Percentiles rank a stretch among this genome's conserved stretches.
Conservation (phyloP, 2,888 invertebrate genomes). For the Acleris holmiana region DNA sequence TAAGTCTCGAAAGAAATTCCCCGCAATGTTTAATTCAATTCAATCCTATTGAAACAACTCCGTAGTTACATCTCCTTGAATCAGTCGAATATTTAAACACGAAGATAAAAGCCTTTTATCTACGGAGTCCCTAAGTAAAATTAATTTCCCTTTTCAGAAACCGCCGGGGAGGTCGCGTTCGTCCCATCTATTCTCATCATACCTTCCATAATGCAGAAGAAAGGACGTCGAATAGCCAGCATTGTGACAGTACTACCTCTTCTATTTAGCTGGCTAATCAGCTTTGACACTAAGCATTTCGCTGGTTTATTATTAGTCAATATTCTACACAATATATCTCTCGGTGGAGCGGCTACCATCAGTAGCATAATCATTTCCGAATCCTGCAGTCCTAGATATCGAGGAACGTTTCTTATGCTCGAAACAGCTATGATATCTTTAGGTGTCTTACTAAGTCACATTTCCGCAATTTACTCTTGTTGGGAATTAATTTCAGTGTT, state of each 20-base stretch:
- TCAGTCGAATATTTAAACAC: slow-evolving; percentile 37
- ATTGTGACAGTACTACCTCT: slow-evolving; percentile 42
- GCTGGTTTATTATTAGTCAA: slow-evolving; percentile 40
- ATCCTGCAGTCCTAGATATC: slow-evolving; percentile 42
- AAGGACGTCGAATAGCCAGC: slow-evolving; percentile 43
- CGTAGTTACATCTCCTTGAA: slow-evolving; percentile 24
- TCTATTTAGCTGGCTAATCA: slow-evolving; percentile 44
- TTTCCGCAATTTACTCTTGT: slow-evolving; percentile 40
- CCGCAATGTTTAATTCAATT: slow-evolving; percentile 20
- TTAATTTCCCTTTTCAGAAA: slow-evolving; percentile 46
- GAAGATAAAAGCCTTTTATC: slow-evolving; percentile 25
- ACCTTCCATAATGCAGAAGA: slow-evolving; percentile 46
- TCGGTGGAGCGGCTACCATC: slow-evolving; percentile 45
- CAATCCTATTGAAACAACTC: slow-evolving; percentile 20
- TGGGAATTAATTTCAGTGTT: slow-evolving; percentile 40
- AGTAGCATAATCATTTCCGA: slow-evolving; percentile 46
- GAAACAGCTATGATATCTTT: slow-evolving; percentile 47
- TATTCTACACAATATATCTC: slow-evolving; percentile 42
- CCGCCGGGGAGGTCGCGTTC: slow-evolving; percentile 45
- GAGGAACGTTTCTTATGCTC: slow-evolving; percentile 42
- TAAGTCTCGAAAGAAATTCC: background rate
- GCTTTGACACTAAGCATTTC: slow-evolving; percentile 37
- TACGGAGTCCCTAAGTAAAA: slow-evolving; percentile 37
- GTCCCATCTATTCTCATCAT: slow-evolving; percentile 45
- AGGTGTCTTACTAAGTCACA: slow-evolving; percentile 44